Percentiles rank a stretch among this genome's conserved stretches.
Conservation (phyloP, 2,113 vertebrate species). For the Pseudolaguvia tuberculata region DNA sequence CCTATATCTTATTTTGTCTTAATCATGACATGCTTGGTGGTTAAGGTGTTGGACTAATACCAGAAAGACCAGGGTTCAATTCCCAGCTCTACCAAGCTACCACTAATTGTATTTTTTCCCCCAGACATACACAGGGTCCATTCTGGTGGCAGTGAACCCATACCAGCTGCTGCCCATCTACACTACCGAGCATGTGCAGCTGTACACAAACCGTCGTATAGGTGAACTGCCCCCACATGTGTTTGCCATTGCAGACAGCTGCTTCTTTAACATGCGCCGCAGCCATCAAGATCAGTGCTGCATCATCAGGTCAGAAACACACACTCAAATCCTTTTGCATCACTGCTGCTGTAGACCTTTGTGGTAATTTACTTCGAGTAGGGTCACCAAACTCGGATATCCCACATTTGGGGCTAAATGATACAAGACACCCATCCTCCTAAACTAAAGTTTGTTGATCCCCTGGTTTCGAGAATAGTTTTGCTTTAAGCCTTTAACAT, state of each 20-base stretch:
- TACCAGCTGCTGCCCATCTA: constrained; percentile 92
- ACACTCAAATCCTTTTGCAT: neutral
- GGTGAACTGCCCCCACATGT: constrained; percentile 89
- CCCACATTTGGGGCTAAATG: no score
- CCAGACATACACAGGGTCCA: constrained; percentile 93
- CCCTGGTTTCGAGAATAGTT: neutral
- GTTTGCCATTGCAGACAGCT: constrained; percentile 91
- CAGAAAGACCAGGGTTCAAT: no score
- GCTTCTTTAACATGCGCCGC: constrained; percentile 90
- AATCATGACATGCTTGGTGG: no score
- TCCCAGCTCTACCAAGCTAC: no score
- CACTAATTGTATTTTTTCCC: no score
- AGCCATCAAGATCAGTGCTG: constrained; percentile 85
- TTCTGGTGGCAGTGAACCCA: constrained; percentile 93
- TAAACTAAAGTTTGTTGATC: no score
- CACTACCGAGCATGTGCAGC: constrained; percentile 79
- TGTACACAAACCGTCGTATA: constrained; percentile 78
- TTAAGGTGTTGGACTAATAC: no score
- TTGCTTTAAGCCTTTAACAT: neutral
- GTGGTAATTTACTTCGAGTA: no score
- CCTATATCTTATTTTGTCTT: no score
- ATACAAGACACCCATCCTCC: no score
- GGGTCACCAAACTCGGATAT: no score
- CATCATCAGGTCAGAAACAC: constrained; percentile 81
- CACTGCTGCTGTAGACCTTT: neutral